A percentile compares a stretch with the other conserved stretches of the same genome.
phyloP scores from a whole-genome alignment of 2,113 vertebrate genomes.

The Rhinolophus ferrumequinum region DNA sequence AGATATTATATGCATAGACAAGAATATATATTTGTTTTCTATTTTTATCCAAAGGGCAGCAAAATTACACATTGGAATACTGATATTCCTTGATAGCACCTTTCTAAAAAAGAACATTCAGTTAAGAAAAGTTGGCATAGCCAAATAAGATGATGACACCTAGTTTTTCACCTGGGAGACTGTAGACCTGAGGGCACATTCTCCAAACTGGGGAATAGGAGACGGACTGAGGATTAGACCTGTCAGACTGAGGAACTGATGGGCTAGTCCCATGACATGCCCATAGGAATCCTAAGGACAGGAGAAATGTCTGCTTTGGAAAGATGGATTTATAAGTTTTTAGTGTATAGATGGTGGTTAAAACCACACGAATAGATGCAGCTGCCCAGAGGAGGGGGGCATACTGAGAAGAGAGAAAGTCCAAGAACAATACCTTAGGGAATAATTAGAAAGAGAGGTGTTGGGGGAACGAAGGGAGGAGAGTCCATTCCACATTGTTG shows the following conservation, averaged over 20 bases:
- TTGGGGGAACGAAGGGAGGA: neutral
- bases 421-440: neutral
- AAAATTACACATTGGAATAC: neutral
- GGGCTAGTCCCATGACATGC: neutral
- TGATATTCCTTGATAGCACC: neutral
- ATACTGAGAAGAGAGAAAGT: neutral
- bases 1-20: neutral
- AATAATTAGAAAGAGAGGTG: neutral
- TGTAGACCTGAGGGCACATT: neutral
- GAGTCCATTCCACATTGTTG: neutral
- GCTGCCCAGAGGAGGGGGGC: neutral
- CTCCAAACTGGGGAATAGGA: neutral
- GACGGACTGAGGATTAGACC: neutral
- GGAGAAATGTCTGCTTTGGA: neutral
- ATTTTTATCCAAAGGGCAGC: neutral
- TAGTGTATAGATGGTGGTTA: neutral
- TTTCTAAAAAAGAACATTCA: neutral
- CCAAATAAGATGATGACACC: neutral
- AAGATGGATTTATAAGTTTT: neutral
- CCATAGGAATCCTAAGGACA: neutral
- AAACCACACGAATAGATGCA: neutral
- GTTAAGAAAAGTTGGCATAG: neutral
- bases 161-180: neutral
- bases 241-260: neutral
- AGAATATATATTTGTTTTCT: neutral